Evolutionary conservation across 2,888 invertebrate species (phyloP), one percentile per base, ranked within the genome.

Genomic region (Andrena dorsata): DNA sequence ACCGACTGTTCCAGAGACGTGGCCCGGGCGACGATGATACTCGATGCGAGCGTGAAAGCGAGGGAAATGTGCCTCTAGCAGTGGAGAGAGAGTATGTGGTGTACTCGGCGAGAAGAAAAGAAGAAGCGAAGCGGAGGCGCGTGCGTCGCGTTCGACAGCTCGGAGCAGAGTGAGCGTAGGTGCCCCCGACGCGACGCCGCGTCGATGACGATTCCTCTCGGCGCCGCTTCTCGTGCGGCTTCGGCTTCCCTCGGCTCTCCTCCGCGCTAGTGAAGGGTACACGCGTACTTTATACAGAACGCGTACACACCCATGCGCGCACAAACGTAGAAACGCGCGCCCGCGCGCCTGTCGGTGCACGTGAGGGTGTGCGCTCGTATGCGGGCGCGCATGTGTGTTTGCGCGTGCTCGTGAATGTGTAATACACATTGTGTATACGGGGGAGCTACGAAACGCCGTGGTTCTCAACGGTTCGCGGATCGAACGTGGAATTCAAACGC

Each of bases 61-160:
- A 82, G 76, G 82, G 82, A 66, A 79, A 70, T 74, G 20, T 51
- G 65, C n/a, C 23, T 49, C 68, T 28, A 64, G 8, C 41, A 41
- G 41, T 41, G 41, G 41, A 41, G 23, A 49, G 60, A 53, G 56
- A 10, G 28, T 10, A 28, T 53, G 51, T 51, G 20, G 66, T 60
- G 30, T 73, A 82, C 82, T 83, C 82, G 82, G 13, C 47, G 72
- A 70, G 70, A 49, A 70, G 63, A 51, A 30, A 73, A 47, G 32
- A 58, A 66, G 73, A 77, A 78, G 74, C 66, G 53, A 75, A 82
- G 75, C 83, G 79, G 81, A 80, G 81, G 74, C 82, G 84, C 88
- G 88, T 90, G 85, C 84, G 84, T 87, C 90, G 90, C 91, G 92
- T 90, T 92, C 90, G 91, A 92, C 92, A 91, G 92, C 90, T 92